These are phyloP conservation scores for Xestia sexstrigata DNA, from an alignment of 2,888 invertebrate genomes.

Conservation along the genomic window DNA sequence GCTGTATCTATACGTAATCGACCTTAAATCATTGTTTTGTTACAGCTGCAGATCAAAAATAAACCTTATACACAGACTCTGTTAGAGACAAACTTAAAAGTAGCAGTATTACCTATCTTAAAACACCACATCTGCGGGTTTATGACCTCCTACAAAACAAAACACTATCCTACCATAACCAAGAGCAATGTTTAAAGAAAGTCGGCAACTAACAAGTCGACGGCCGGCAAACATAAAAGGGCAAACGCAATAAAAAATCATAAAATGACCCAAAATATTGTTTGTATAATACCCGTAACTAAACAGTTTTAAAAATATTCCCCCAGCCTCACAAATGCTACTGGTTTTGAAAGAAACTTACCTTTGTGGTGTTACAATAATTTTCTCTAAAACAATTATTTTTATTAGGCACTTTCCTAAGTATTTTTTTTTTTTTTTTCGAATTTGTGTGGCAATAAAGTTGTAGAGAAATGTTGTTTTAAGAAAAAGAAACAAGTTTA, in stretches of 20 bases:
- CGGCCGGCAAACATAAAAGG: conserved; percentile 79
- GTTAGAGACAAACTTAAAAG: not conserved
- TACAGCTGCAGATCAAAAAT: not conserved
- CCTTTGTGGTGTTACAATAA: conserved; percentile 67
- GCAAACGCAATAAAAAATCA: conserved; percentile 80
- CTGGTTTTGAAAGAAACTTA: conserved; percentile 72
- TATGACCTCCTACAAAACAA: conserved; percentile 53
- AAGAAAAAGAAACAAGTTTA: not conserved
- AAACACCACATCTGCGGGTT: conserved; percentile 54
- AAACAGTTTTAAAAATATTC: conserved; percentile 76
- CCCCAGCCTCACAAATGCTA: conserved; percentile 79
- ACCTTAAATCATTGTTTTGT: not conserved
- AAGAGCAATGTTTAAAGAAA: conserved; percentile 77
- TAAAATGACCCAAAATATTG: conserved; percentile 82
- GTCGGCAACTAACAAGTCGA: conserved; percentile 71
- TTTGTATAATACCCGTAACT: conserved; percentile 72
- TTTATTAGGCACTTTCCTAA: conserved; percentile 61
- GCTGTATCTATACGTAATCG: not conserved
- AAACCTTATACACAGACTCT: not conserved
- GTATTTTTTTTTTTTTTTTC: conserved; percentile 18
- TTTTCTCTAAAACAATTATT: conserved; percentile 62
- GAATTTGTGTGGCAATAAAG: not conserved
- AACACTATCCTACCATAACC: conserved; percentile 61
- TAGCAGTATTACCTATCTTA: conserved; percentile 3
- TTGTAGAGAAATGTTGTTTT: conserved; percentile 1